phyloP scores from a whole-genome alignment of 2,888 invertebrate species.

The Platerodrilus igneus region DNA sequence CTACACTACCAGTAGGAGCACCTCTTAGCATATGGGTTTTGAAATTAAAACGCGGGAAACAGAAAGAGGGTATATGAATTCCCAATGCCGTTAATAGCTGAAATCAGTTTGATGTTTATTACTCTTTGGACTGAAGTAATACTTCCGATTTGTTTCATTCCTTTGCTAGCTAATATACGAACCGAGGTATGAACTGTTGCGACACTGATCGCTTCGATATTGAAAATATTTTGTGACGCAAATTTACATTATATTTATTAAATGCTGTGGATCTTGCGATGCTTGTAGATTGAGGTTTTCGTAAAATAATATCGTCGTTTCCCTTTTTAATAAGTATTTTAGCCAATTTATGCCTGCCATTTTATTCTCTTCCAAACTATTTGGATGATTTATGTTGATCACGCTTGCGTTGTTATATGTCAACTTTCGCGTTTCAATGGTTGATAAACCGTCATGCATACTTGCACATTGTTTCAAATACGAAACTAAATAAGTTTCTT shows the following conservation, averaged over 20 bases:
- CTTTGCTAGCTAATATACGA: constrained; percentile 32
- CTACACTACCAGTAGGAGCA: constrained; percentile 25
- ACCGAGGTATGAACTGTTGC: constrained; percentile 32
- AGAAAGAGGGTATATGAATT: too few relatives aligned
- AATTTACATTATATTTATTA: neutral
- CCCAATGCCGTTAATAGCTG: constrained; percentile 27
- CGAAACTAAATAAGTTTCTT: too few relatives aligned
- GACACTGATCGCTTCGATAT: too few relatives aligned
- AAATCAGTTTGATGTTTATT: constrained; percentile 25
- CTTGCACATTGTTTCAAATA: neutral
- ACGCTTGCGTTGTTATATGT: neutral
- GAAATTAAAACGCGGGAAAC: too few relatives aligned
- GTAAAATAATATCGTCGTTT: neutral
- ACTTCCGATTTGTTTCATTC: constrained; percentile 31
- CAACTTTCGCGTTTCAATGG: neutral
- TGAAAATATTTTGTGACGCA: too few relatives aligned
- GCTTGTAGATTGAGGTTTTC: neutral
- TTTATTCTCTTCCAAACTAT: too few relatives aligned
- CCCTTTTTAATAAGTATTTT: too few relatives aligned
- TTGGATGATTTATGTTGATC: too few relatives aligned
- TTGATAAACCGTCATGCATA: neutral
- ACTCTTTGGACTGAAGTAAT: constrained; percentile 27
- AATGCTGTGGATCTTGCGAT: constrained; percentile 1
- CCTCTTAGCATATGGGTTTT: constrained; percentile 27
- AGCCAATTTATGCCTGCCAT: too few relatives aligned